Conservation (phyloP, 2,888 invertebrate genomes). For the Masnerella sp. region DNA sequence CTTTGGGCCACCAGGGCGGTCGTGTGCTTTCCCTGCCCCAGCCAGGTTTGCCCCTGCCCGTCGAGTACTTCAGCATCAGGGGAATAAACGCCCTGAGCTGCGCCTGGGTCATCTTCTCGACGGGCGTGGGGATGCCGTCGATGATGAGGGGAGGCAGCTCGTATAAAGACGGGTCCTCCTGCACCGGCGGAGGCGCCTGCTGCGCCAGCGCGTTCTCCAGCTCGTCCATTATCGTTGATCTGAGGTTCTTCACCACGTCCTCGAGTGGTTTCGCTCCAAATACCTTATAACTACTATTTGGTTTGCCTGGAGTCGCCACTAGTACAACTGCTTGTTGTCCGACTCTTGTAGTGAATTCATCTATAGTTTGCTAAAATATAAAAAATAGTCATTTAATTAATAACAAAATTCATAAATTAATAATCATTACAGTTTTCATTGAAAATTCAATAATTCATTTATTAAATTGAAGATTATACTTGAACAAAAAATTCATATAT, state of each 20-base stretch:
- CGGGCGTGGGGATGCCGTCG: conserved; percentile 98
- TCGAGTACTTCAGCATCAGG: conserved; percentile 98
- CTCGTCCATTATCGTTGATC: conserved; percentile 96
- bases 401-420: background rate
- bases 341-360: conserved; percentile 97
- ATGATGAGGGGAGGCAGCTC: conserved; percentile 97
- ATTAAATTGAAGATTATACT: no score
- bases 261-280: conserved; percentile 98
- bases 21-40: conserved; percentile 98
- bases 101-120: conserved; percentile 99
- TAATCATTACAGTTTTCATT: no score
- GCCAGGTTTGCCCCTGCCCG: conserved; percentile 97
- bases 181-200: conserved; percentile 91
- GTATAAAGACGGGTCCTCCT: conserved; percentile 95
- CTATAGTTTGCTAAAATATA: conserved; percentile 96
- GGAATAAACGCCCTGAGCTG: conserved; percentile 98
- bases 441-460: no score
- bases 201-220: conserved; percentile 95
- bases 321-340: conserved; percentile 98
- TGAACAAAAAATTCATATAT: no score
- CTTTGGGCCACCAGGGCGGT: conserved; percentile 99
- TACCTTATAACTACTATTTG: conserved; percentile 96
- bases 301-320: conserved; percentile 97
- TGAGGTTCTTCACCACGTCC: conserved; percentile 94
- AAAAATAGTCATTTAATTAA: background rate